Conservation (phyloP, 30 jellyfish, hydroid and myxozoan genomes). For the Haliclystus octoradiatus region DNA sequence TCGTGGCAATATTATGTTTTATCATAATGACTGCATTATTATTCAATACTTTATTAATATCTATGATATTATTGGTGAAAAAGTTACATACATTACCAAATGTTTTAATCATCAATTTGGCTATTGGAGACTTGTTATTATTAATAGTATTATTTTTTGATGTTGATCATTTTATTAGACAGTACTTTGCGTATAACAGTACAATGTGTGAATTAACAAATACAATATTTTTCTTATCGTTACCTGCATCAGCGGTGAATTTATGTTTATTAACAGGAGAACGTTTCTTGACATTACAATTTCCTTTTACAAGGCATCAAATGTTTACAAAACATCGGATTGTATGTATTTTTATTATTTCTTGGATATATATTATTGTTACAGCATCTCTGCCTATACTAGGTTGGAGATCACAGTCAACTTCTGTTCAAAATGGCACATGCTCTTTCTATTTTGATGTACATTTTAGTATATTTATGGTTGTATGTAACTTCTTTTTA, state of each 20-base stretch:
- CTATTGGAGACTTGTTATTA: constrained; percentile 59
- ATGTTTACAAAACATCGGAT: constrained; percentile 37
- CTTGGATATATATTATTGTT: constrained; percentile 58
- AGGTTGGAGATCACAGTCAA: constrained; percentile 34
- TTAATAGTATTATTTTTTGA: constrained; percentile 57
- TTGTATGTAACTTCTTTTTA: constrained; percentile 39
- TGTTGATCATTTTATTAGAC: constrained; percentile 30
- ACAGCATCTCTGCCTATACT: constrained; percentile 48
- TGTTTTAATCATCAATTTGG: constrained; percentile 62
- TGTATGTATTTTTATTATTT: constrained; percentile 16
- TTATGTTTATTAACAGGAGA: constrained; percentile 57
- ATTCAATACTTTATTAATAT: constrained; percentile 36
- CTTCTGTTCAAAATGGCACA: constrained; percentile 7
- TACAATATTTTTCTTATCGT: constrained; percentile 60
- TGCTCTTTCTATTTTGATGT: constrained; percentile 32
- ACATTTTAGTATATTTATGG: constrained; percentile 40
- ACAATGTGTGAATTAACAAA: constrained; percentile 47
- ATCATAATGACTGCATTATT: constrained; percentile 36
- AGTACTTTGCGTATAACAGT: constrained; percentile 16
- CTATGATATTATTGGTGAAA: constrained; percentile 28
- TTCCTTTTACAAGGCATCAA: constrained; percentile 46
- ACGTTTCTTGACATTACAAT: constrained; percentile 52
- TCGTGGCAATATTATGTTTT: neutral
- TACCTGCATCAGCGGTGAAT: constrained; percentile 75
- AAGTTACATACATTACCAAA: constrained; percentile 61